These are phyloP conservation scores for Orientallactaga sibirica DNA, from an alignment of 2,797 vertebrate genomes.

Conservation along the genomic window DNA sequence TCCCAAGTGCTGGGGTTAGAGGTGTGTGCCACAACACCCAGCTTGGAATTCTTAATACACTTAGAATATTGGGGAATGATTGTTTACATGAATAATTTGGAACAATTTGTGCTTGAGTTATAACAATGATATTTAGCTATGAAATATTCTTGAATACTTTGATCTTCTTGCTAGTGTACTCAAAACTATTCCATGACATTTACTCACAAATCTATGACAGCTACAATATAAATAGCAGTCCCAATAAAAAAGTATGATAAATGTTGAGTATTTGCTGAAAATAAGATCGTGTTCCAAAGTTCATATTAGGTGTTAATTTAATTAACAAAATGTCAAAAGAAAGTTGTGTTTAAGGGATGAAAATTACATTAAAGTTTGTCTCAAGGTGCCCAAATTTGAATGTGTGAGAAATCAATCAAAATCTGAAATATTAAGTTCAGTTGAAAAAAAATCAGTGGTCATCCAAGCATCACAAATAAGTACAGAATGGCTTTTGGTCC, in stretches of 20 bases:
- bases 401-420: not conserved
- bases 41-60: constrained; percentile 69
- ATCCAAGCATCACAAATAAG: not conserved
- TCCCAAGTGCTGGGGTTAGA: too few species aligned
- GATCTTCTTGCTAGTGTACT: constrained; percentile 63
- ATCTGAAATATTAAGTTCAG: constrained; percentile 33
- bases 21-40: too few species aligned
- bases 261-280: constrained; percentile 34
- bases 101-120: constrained; percentile 71
- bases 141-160: constrained; percentile 68
- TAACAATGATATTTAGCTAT: constrained; percentile 61
- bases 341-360: constrained; percentile 45
- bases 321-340: constrained; percentile 62
- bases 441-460: constrained; percentile 34
- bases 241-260: constrained; percentile 35
- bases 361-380: not conserved
- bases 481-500: not conserved
- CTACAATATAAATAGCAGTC: constrained; percentile 1
- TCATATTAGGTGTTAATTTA: constrained; percentile 50
- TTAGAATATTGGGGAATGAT: constrained; percentile 71
- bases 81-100: constrained; percentile 68
- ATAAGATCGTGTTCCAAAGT: constrained; percentile 62
- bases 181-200: constrained; percentile 41
- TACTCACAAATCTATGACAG: constrained; percentile 39
- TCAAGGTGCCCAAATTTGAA: constrained; percentile 18